Evolutionary conservation across 2,888 invertebrate species (phyloP), one percentile per base, ranked within the genome.

Genomic region (Tortrix viridana): DNA sequence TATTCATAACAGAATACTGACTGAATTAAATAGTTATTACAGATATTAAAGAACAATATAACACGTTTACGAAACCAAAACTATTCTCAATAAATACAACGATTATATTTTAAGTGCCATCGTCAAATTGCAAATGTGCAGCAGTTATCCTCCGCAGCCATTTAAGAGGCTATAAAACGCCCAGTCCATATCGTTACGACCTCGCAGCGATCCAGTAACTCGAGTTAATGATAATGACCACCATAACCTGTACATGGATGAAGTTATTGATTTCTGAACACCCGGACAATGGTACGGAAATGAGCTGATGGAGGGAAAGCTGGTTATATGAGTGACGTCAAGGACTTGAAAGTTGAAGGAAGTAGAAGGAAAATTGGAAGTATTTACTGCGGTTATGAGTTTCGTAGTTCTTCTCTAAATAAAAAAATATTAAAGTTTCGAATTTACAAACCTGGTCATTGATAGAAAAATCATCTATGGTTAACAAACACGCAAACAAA

Each of bases 211-310:
- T 60, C 60, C 19, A 63, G 49, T 62, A 50, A 53, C 20, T 58
- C 48, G 16, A 63, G 50, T 52, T 62, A 62, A 62, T 57, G 56
- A 62, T 62, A 62, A 62, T 62, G 62, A 49, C 56, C 16, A 46
- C 38, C 53, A 53, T 63, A 63, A 63, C 43, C 49, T 53, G 46
- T 53, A 53, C 43, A 48, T 43, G 58, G 63, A 41, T 58, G 63
- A 63, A 58, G 48, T 58, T 63, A 63, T 63, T 63, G 63, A 63
- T 63, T 53, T 63, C 63, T 52, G 63, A 63, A 58, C 47, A 53
- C 41, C 57, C 46, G 26, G 52, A 53, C 19, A 37, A 23, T 52
- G 52, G 19, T 37, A 41, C 57, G 63, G 57, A 63, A 53, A 62
- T 61, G 61, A 44, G 56, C 23, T 55, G 46, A 46, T 38, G 52